Evolutionary conservation across 2,797 vertebrate genomes (phyloP).

Genomic region (Crenichthys baileyi): DNA sequence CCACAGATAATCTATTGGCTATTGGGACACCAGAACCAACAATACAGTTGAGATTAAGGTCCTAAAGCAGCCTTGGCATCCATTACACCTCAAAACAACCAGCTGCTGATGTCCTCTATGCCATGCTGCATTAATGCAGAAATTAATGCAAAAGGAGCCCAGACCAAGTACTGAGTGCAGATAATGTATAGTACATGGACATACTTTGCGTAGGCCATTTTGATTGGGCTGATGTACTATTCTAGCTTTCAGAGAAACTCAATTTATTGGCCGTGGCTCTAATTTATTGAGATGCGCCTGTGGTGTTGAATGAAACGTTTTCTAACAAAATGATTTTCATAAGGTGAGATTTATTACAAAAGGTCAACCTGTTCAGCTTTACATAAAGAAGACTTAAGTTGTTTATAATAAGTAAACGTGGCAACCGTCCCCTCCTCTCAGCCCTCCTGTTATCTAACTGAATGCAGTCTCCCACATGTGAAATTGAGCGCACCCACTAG

Average conservation of each 20-base stretch:
- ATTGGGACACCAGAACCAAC: not conserved
- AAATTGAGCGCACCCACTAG: slow-evolving; percentile 61
- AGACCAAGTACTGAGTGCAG: no score
- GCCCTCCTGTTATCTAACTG: slow-evolving; percentile 53
- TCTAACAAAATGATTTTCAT: not conserved
- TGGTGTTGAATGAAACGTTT: not conserved
- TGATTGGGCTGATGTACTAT: not conserved
- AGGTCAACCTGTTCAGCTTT: not conserved
- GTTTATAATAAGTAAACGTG: not conserved
- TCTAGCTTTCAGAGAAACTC: not conserved
- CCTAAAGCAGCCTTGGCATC: no score
- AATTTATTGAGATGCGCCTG: not conserved
- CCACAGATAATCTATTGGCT: no score
- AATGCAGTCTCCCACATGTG: slow-evolving; percentile 46
- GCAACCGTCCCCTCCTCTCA: slow-evolving; percentile 21
- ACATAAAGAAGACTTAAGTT: not conserved
- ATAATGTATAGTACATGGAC: not conserved
- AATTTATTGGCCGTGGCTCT: not conserved
- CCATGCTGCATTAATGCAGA: no score
- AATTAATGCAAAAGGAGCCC: no score
- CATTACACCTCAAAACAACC: not conserved
- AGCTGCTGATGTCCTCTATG: not conserved
- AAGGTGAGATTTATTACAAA: not conserved
- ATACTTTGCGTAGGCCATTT: not conserved
- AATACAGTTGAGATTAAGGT: no score